Base-by-base conservation (phyloP, 2,888 invertebrate genomes). In the Psococerastis gibbosa region DNA sequence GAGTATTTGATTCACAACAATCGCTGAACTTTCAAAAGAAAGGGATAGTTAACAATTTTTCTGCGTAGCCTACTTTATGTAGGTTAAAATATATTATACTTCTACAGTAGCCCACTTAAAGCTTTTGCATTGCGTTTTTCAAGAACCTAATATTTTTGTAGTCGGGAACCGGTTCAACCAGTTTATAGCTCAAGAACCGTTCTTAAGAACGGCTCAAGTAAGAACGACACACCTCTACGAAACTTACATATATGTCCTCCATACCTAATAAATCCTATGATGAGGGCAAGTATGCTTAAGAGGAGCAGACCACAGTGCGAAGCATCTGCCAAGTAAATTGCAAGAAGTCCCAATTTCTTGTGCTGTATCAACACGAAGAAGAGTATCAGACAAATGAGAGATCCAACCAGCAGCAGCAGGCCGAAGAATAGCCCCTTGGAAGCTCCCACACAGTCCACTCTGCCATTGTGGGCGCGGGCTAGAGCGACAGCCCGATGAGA, bases 361-460 rank as follows among this genome's bases (percentile, higher is more conserved):
- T 87, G 81, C 60, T 82, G 82, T 52, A 91, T 82, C 56, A 94
- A 72, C 51, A 94, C 91, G 68, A 92, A 92, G 78, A 92, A 94
- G 51, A 92, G 73, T 56, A 94, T 91, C 60, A 94, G 70, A 64
- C 88, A 88, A 62, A 91, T 91, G 53, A 91, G 70, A 17, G 89
- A 85, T 45, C 83, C 85, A 51, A 91, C 89, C 54, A 91, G 69
- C 50, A 89, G 73, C 47, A 91, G 71, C 43, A 91, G 71, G 54
- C 91, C 91, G 62, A 87, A 83, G 73, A 91, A 91, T 43, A 91
- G 73, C 52, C 89, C 88, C 60, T 87, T 87, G 57, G 88, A 89
- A 22, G 94, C 89, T 20, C 92, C 91, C 32, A 91, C 83, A 60
- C 94, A 94, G 66, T 94, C 92, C 46, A 92, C 84, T 43, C 85